phyloP scores from a whole-genome alignment of 2,888 invertebrate genomes.

The Eristalinus sepulchralis region DNA sequence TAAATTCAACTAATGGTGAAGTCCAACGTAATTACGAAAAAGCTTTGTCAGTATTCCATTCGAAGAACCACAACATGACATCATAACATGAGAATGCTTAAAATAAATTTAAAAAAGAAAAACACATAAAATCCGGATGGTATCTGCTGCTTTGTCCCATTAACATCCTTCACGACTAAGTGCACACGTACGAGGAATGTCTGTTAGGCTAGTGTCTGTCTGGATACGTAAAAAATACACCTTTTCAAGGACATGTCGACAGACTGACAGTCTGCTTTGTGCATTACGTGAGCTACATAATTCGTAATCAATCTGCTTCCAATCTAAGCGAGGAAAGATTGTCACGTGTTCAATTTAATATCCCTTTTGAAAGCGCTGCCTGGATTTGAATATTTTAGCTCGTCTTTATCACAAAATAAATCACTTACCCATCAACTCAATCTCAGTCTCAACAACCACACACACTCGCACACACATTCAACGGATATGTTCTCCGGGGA shows the following conservation, averaged over 20 bases:
- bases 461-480: neutral
- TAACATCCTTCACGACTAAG: conserved; percentile 7
- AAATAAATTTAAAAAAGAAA: neutral
- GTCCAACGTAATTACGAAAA: too few species aligned
- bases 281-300: neutral
- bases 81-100: neutral
- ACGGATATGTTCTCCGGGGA: neutral
- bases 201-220: neutral
- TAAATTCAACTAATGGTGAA: too few species aligned
- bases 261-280: neutral
- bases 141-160: conserved; percentile 7
- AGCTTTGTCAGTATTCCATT: too few species aligned
- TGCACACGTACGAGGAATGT: neutral
- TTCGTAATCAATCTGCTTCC: conserved; percentile 29
- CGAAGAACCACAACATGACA: neutral
- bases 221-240: neutral
- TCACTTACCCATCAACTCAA: neutral
- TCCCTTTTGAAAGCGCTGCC: neutral
- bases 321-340: conserved; percentile 36
- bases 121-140: neutral
- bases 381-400: neutral
- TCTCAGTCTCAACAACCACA: neutral
- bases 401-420: neutral
- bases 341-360: conserved; percentile 8
- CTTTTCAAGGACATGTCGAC: conserved; percentile 5